phyloP scores from a whole-genome alignment of 2,888 invertebrate species.

The Blastobasis lacticolella region DNA sequence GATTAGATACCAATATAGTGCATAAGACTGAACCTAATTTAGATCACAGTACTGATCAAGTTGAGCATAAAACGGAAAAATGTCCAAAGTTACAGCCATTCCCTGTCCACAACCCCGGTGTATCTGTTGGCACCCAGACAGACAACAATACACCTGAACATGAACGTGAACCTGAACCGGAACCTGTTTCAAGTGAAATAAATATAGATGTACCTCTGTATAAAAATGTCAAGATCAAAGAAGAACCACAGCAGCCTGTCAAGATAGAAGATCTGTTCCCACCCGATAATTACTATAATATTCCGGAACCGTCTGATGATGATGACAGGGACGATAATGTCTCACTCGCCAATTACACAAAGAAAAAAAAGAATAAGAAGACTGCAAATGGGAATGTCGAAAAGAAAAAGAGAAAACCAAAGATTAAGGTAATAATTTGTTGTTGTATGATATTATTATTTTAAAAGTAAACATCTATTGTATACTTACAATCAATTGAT shows the following conservation, averaged over 20 bases:
- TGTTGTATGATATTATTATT: too few relatives aligned
- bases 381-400: constrained; percentile 24
- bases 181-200: neutral
- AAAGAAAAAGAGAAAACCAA: constrained; percentile 30
- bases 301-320: constrained; percentile 34
- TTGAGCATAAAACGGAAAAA: neutral
- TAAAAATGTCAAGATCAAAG: constrained; percentile 28
- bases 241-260: constrained; percentile 34
- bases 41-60: neutral
- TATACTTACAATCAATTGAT: too few relatives aligned
- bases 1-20: neutral
- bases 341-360: constrained; percentile 42
- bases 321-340: constrained; percentile 44
- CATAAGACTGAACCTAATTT: neutral
- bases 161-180: neutral
- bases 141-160: constrained; percentile 15
- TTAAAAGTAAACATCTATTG: too few relatives aligned
- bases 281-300: constrained; percentile 14
- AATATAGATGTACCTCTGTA: constrained; percentile 3
- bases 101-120: constrained; percentile 1
- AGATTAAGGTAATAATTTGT: constrained; percentile 4
- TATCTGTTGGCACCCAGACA: constrained; percentile 46
- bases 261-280: constrained; percentile 35
- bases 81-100: neutral
- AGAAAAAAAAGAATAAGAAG: constrained; percentile 34